Base-by-base conservation (phyloP, 1,140 invertebrate genomes). In the Temnothorax nylanderi region DNA sequence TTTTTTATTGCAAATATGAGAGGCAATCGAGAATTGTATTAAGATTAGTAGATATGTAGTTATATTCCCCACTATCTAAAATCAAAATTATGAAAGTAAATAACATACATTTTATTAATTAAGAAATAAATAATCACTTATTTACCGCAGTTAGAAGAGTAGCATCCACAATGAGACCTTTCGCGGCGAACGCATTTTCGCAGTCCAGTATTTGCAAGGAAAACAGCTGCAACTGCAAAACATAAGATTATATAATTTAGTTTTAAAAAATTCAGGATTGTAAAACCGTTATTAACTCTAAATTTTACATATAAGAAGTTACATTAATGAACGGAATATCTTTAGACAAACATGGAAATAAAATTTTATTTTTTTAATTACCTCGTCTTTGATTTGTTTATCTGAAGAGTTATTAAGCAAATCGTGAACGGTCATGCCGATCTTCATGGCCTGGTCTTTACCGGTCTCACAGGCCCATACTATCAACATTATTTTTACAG, bases 191-290 rank as follows among this genome's bases (percentile, higher is more conserved):
- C 11, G 10, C 82, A 49, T 89, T 92, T 10, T 93, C 80, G 0
- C 84, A 86, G 72, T 94, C 92, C 11, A 93, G 54, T n/a, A 93
- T 37, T 91, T 93, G 93, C 41, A 93, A 62, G 1, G 92, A 93
- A 64, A 93, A 93, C n/a, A 91, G 26, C 32, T 92, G 71, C 16
- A 93, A 41, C 93, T 94, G 72, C 2, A 41, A 64, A 92, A 91
- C 32, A 67, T 32, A 0, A 8, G 8, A 44, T 8, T 34, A 8
- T 18, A 41, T 18, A 41, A 41, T 16, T 58, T 4, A 56, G 0
- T 75, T 34, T 26, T 0, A 26, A 26, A 26, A 54, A 34, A 16
- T 18, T 18, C 3, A n/a, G 1, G 1, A 64, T 34, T 37, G 0
- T 41, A 16, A 18, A 6, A 47, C 0, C 41, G 7, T 44, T 44